Evolutionary conservation across 2,113 vertebrate species (phyloP).

Genomic region (Proterorhinus semilunaris): DNA sequence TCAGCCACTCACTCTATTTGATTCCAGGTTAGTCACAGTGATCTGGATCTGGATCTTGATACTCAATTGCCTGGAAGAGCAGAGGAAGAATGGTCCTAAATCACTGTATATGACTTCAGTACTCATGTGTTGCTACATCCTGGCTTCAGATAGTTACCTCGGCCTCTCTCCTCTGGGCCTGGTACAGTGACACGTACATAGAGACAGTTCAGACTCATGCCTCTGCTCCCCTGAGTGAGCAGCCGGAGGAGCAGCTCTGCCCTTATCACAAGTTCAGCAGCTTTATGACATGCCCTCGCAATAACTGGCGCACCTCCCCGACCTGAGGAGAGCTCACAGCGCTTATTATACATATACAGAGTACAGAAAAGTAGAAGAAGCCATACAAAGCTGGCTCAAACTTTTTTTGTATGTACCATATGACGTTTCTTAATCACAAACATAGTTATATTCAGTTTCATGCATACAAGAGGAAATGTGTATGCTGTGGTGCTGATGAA

Average conservation of each 20-base stretch:
- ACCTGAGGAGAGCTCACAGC: neutral
- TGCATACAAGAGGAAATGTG: too few species aligned
- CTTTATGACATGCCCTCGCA: constrained; percentile 20
- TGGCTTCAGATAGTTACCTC: constrained; percentile 23
- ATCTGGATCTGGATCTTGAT: neutral
- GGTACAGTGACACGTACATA: constrained; percentile 23
- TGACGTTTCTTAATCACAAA: neutral
- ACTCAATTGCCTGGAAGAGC: neutral
- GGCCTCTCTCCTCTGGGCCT: constrained; percentile 7
- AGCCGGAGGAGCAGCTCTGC: constrained; percentile 32
- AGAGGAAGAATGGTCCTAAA: neutral
- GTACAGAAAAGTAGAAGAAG: neutral
- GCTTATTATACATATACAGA: neutral
- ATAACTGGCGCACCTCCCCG: neutral
- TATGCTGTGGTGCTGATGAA: too few species aligned
- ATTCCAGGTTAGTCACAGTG: too few species aligned
- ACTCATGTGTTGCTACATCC: neutral
- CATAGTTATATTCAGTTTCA: neutral
- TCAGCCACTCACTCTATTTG: too few species aligned
- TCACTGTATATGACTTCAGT: constrained; percentile 3
- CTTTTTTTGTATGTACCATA: neutral
- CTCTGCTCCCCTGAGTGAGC: constrained; percentile 35
- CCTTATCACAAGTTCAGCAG: constrained; percentile 15
- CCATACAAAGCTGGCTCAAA: neutral
- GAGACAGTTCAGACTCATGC: constrained; percentile 31